Percentiles rank a stretch among this genome's conserved stretches.
Conservation (phyloP, 2,113 vertebrate species). For the Stegostoma tigrinum region DNA sequence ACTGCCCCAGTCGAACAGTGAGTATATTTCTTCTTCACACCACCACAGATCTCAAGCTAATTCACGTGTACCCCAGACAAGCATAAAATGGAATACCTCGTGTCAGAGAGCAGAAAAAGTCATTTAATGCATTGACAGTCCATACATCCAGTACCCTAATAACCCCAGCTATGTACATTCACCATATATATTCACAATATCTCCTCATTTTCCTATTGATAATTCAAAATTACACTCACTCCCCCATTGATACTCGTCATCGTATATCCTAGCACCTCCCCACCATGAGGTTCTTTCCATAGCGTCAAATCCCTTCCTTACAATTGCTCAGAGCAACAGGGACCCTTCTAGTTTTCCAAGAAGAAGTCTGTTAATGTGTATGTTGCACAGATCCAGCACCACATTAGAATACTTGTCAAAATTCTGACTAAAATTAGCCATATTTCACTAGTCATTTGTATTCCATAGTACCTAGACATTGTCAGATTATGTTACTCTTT, state of each 20-base stretch:
- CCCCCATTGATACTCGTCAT: background rate
- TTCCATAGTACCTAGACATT: background rate
- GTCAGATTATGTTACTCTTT: background rate
- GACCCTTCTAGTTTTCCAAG: background rate
- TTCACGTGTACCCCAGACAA: background rate
- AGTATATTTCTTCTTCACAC: slow-evolving; percentile 48
- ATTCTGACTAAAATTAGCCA: background rate
- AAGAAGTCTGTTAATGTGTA: background rate
- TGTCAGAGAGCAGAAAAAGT: background rate
- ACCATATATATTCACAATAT: background rate
- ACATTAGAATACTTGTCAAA: background rate
- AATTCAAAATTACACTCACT: background rate
- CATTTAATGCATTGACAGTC: background rate
- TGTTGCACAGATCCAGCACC: background rate
- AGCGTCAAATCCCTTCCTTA: background rate
- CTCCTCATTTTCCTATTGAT: background rate
- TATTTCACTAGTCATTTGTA: background rate
- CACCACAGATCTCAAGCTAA: background rate
- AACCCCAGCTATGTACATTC: background rate
- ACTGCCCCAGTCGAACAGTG: slow-evolving; percentile 72
- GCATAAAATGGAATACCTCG: background rate
- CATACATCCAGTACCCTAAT: no score
- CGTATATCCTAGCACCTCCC: background rate
- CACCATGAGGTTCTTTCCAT: background rate
- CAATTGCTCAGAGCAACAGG: background rate